Evolutionary conservation across 2,888 invertebrate species (phyloP).

Genomic region (Magallana nippona): DNA sequence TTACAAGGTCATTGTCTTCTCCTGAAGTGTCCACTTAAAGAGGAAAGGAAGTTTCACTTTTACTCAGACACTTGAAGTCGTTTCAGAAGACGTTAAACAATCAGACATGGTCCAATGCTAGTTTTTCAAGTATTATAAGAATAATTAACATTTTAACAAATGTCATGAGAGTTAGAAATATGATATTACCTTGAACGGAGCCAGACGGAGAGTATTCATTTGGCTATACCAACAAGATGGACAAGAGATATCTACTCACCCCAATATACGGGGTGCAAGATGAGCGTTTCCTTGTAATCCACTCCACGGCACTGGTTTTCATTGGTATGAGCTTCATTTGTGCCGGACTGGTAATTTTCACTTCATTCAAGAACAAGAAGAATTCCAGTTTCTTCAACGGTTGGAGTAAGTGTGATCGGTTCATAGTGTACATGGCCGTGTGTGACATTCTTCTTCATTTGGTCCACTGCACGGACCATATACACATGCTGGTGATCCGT

Average conservation of each 20-base stretch:
- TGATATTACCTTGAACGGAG: neutral
- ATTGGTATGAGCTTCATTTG: conserved; percentile 48
- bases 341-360: conserved; percentile 39
- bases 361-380: conserved; percentile 46
- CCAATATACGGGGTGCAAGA: conserved; percentile 48
- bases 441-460: conserved; percentile 51
- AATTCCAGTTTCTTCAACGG: conserved; percentile 40
- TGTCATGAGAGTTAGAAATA: neutral
- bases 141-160: neutral
- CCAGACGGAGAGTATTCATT: too few relatives aligned
- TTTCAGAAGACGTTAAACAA: neutral
- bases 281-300: conserved; percentile 45
- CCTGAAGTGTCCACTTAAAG: neutral
- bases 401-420: conserved; percentile 53
- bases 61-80: neutral
- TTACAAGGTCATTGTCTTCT: neutral
- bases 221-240: neutral
- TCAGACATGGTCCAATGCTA: too few relatives aligned
- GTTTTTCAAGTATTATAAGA: neutral
- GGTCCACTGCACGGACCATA: conserved; percentile 51
- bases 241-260: neutral
- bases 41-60: neutral
- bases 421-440: conserved; percentile 48
- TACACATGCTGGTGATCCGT: conserved; percentile 47
- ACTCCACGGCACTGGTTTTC: conserved; percentile 48